A percentile compares a stretch with the other conserved stretches of the same genome.
Evolutionary conservation across 2,888 invertebrate genomes (phyloP).

Genomic region (Epirrhoe tristata): DNA sequence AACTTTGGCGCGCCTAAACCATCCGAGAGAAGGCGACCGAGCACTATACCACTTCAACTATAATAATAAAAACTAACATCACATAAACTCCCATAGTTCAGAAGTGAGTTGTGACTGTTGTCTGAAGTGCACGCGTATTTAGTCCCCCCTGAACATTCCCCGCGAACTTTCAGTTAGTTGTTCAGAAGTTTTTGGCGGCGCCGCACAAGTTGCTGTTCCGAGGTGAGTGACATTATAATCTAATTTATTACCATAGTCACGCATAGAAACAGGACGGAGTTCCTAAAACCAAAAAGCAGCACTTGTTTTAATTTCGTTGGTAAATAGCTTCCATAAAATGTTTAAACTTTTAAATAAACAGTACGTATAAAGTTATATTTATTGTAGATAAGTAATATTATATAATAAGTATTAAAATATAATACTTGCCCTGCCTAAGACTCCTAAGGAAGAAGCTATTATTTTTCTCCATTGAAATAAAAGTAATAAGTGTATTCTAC

Average conservation of each 20-base stretch:
- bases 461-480: too few species aligned
- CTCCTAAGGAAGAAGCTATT: too few species aligned
- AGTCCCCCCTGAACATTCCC: conserved; percentile 49
- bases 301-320: background rate
- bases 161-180: conserved; percentile 61
- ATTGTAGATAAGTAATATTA: background rate
- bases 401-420: too few species aligned
- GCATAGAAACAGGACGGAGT: conserved; percentile 1
- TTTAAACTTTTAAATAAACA: background rate
- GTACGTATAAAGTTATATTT: background rate
- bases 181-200: conserved; percentile 66
- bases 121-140: conserved; percentile 54
- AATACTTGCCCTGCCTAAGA: too few species aligned
- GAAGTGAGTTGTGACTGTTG: conserved; percentile 60
- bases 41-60: conserved; percentile 43
- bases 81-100: conserved; percentile 19
- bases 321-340: background rate
- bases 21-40: conserved; percentile 67
- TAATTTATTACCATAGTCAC: conserved; percentile 46
- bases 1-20: conserved; percentile 81
- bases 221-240: conserved; percentile 56
- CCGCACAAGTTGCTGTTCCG: conserved; percentile 44
- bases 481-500: too few species aligned
- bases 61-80: conserved; percentile 33
- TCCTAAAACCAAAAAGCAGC: background rate